Percentiles rank a stretch among this genome's conserved stretches.
Evolutionary conservation across 2,113 vertebrate genomes (phyloP).

Genomic region (Mustela lutreola): DNA sequence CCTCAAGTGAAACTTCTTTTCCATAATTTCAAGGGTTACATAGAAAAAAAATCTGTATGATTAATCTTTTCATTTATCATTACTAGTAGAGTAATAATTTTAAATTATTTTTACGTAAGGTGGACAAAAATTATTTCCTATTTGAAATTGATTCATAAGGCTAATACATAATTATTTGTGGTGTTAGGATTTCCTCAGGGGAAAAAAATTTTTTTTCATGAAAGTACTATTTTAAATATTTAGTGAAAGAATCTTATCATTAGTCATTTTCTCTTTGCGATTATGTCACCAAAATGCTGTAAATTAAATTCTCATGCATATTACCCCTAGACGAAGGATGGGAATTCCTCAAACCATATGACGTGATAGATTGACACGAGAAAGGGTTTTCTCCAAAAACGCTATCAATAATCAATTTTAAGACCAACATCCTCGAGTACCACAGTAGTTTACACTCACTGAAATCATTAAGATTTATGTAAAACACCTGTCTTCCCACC

Average conservation of each 20-base stretch:
- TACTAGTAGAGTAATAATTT: neutral
- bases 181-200: neutral
- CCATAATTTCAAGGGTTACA: neutral
- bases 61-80: slow-evolving; percentile 24
- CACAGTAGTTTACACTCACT: neutral
- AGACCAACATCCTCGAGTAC: neutral
- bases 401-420: neutral
- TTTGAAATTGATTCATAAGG: neutral
- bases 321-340: neutral
- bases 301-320: neutral
- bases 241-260: neutral
- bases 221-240: neutral
- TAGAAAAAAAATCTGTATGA: neutral
- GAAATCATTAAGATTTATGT: neutral
- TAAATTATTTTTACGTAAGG: slow-evolving; percentile 1
- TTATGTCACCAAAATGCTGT: neutral
- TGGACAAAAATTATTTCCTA: neutral
- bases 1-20: neutral
- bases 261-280: neutral
- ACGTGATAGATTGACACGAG: neutral
- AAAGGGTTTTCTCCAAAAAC: neutral
- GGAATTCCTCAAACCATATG: neutral
- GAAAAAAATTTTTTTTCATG: neutral
- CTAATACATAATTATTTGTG: neutral
- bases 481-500: neutral